These are phyloP conservation scores for human (Homo sapiens) DNA, from an alignment of 2,113 vertebrate species.

Conservation along the genomic window GRCh38 chr1:246949001-246949500, in stretches of 20 bases:
- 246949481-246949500: too few species aligned
- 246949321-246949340: too few species aligned
- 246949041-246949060: background rate
- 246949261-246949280: background rate
- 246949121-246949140: background rate
- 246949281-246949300: background rate
- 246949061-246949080: background rate
- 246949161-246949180: background rate
- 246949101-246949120: background rate
- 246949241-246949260: background rate
- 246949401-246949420: too few species aligned
- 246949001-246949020: background rate
- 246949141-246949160: background rate
- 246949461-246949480: too few species aligned
- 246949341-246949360: too few species aligned
- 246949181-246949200: background rate
- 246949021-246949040: background rate
- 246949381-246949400: too few species aligned
- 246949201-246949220: background rate
- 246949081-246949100: background rate
- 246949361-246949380: too few species aligned
- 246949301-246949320: too few species aligned
- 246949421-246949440: too few species aligned
- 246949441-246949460: too few species aligned
- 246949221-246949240: background rate